phyloP scores from a whole-genome alignment of 2,113 vertebrate species.

The Podarcis cretensis region DNA sequence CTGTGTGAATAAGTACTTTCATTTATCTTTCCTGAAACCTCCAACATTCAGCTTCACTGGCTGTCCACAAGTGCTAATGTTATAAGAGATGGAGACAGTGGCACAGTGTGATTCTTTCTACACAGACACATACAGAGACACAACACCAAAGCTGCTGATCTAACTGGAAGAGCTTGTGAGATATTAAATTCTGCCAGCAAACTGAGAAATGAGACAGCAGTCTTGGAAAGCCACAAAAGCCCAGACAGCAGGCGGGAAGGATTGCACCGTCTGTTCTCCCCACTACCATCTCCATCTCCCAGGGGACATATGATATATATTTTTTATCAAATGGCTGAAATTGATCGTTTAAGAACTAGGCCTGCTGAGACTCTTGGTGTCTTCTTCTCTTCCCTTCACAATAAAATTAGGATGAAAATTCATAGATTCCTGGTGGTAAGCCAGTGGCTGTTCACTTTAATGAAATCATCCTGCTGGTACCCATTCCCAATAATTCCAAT shows the following conservation, averaged over 20 bases:
- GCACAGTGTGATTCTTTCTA: too few relatives aligned
- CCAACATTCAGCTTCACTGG: too few relatives aligned
- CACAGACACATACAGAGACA: too few relatives aligned
- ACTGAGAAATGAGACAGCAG: conserved; percentile 21
- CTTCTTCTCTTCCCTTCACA: not conserved
- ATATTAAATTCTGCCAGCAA: conserved; percentile 39
- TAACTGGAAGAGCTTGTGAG: not conserved
- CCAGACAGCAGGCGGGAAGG: conserved; percentile 22
- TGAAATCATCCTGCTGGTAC: not conserved
- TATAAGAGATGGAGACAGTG: too few relatives aligned
- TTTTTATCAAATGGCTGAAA: rapidly evolving
- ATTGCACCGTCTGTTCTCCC: not conserved
- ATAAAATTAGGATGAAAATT: not conserved
- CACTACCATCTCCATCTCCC: not conserved
- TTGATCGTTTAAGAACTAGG: not conserved
- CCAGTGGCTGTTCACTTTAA: conserved; percentile 10
- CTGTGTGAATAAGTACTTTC: too few relatives aligned
- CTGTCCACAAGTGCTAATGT: too few relatives aligned
- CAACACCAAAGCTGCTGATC: conserved; percentile 27
- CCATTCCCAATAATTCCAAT: conserved; percentile 42
- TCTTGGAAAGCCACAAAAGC: conserved; percentile 38
- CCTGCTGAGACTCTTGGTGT: not conserved
- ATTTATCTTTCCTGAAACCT: too few relatives aligned
- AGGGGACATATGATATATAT: not conserved
- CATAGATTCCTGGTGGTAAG: not conserved